These are phyloP conservation scores for Penaeus indicus DNA, from an alignment of 1,140 invertebrate species.

Conservation along the genomic window DNA sequence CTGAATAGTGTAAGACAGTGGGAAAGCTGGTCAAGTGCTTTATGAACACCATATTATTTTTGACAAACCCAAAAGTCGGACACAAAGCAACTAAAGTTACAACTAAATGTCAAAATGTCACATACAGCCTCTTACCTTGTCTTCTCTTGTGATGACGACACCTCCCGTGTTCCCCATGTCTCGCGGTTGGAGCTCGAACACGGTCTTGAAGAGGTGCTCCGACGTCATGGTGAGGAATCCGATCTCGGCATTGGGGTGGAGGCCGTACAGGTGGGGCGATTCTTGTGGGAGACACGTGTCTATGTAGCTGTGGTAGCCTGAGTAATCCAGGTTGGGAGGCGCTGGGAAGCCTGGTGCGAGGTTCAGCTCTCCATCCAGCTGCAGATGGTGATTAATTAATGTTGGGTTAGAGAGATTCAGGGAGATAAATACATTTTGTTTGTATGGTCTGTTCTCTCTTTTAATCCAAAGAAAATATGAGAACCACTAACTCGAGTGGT, in stretches of 20 bases:
- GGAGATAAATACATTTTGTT: too few relatives aligned
- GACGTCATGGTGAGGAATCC: constrained; percentile 93
- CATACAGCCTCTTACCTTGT: constrained; percentile 78
- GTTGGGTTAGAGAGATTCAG: neutral
- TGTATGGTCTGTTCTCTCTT: too few relatives aligned
- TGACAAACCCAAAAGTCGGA: too few relatives aligned
- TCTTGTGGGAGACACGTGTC: constrained; percentile 93
- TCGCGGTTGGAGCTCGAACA: constrained; percentile 96
- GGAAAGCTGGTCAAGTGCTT: too few relatives aligned
- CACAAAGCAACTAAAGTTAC: too few relatives aligned
- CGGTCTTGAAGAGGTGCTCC: constrained; percentile 91
- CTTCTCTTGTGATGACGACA: constrained; percentile 88
- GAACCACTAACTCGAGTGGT: too few relatives aligned
- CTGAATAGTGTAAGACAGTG: too few relatives aligned
- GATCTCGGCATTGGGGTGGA: constrained; percentile 97
- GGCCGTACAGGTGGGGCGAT: constrained; percentile 91
- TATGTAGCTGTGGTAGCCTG: constrained; percentile 93
- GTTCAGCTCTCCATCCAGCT: constrained; percentile 92
- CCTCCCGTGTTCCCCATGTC: constrained; percentile 87
- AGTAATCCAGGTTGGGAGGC: constrained; percentile 92
- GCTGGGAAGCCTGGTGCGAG: constrained; percentile 90
- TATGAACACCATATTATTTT: too few relatives aligned
- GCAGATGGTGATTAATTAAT: constrained; percentile 61
- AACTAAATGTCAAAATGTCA: too few relatives aligned
- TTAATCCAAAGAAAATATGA: too few relatives aligned